phyloP scores from a whole-genome alignment of 2,888 invertebrate species.

The Meiosimyza platycephala region DNA sequence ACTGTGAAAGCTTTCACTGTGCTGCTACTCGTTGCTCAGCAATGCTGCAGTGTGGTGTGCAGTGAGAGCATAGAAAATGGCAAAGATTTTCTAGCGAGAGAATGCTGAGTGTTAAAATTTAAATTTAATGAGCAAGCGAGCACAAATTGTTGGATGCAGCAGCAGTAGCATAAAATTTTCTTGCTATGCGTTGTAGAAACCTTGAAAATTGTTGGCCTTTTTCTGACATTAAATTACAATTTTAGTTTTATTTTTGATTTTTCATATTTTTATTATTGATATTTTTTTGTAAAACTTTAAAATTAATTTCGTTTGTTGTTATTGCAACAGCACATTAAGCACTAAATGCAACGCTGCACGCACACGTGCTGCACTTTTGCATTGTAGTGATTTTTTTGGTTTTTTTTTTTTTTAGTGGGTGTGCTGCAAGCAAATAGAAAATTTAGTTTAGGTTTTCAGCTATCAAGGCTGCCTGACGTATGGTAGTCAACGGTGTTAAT shows the following conservation, averaged over 20 bases:
- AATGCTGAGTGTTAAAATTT: no score
- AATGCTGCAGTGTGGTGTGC: no score
- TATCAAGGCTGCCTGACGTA: no score
- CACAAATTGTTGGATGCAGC: neutral
- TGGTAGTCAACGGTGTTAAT: no score
- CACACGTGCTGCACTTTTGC: neutral
- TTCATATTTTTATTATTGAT: neutral
- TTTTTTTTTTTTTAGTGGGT: neutral
- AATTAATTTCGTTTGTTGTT: neutral
- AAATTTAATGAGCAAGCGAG: neutral
- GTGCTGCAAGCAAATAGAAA: neutral
- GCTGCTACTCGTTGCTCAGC: no score
- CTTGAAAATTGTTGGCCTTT: conserved; percentile 4
- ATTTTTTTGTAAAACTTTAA: neutral
- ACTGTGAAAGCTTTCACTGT: neutral
- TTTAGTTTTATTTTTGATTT: neutral
- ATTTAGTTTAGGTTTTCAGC: neutral
- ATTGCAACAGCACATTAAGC: no score
- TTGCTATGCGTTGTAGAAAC: neutral
- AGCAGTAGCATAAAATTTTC: neutral
- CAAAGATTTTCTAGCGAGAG: no score
- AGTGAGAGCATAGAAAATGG: no score
- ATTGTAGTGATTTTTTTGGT: neutral
- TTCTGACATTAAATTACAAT: no score
- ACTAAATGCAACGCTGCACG: neutral